These are phyloP conservation scores for Amphiprion clarkii DNA, from an alignment of 2,797 vertebrate genomes.

Conservation along the genomic window DNA sequence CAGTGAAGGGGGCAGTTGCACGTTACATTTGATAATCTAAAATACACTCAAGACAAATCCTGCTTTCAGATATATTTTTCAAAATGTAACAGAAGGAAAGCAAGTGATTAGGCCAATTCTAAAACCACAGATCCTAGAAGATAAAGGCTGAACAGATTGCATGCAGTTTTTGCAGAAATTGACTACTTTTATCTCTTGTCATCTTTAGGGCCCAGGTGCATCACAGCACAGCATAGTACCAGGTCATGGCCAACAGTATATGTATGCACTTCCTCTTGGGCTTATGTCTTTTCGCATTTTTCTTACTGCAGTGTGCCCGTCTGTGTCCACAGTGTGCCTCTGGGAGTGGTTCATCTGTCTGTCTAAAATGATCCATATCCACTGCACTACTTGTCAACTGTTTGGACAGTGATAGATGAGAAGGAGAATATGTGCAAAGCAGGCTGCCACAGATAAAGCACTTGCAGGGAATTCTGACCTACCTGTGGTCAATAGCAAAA, in stretches of 20 bases:
- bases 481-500: constrained; percentile 53
- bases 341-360: constrained; percentile 69
- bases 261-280: constrained; percentile 25
- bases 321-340: constrained; percentile 45
- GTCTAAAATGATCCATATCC: constrained; percentile 78
- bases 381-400: constrained; percentile 66
- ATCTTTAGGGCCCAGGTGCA: constrained; percentile 15
- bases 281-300: constrained; percentile 43
- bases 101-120: background rate
- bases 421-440: constrained; percentile 56
- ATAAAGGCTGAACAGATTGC: constrained; percentile 13
- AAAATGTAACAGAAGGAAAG: constrained; percentile 20
- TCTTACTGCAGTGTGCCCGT: constrained; percentile 31
- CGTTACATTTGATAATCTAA: constrained; percentile 52
- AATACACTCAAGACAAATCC: constrained; percentile 42
- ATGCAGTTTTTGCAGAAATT: background rate
- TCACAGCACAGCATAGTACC: constrained; percentile 18
- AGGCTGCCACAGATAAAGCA: constrained; percentile 66
- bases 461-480: constrained; percentile 52
- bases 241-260: constrained; percentile 28
- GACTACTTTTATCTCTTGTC: constrained; percentile 3
- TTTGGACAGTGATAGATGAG: constrained; percentile 77
- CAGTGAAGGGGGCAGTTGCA: constrained; percentile 38
- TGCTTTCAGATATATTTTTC: constrained; percentile 42
- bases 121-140: constrained; percentile 27